These are phyloP conservation scores for Tetranychus truncatus DNA, from an alignment of 2,888 invertebrate species.

Conservation along the genomic window DNA sequence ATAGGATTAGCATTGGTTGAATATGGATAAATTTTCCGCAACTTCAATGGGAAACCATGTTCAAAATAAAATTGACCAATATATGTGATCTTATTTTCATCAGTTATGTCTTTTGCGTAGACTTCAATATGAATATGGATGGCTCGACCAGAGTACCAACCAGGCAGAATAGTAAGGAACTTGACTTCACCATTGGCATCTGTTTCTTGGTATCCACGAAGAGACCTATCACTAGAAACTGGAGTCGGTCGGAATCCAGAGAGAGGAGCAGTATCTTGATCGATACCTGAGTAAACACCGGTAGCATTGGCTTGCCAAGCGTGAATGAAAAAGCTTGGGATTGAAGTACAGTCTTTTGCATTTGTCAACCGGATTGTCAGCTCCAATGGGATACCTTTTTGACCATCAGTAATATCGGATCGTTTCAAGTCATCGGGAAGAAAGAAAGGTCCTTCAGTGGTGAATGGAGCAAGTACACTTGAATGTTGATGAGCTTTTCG, in stretches of 20 bases:
- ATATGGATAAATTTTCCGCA: conserved; percentile 1
- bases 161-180: conserved; percentile 17
- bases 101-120: not conserved
- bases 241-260: not conserved
- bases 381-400: not conserved
- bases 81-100: not conserved
- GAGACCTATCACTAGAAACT: conserved; percentile 12
- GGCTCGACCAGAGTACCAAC: conserved; percentile 6
- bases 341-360: not conserved
- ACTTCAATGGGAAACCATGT: not conserved
- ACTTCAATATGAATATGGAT: conserved; percentile 12
- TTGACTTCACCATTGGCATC: conserved; percentile 16
- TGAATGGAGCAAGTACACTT: not conserved
- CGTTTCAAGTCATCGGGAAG: not conserved
- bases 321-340: not conserved
- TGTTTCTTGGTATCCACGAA: conserved; percentile 19
- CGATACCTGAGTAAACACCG: not conserved
- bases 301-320: not conserved
- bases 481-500: not conserved
- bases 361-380: not conserved
- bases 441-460: conserved; percentile 6
- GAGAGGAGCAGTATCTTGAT: not conserved
- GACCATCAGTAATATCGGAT: conserved; percentile 7
- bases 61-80: conserved; percentile 11
- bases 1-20: not conserved